Evolutionary conservation across 2,113 vertebrate genomes (phyloP).

Genomic region (Desmodus rotundus): DNA sequence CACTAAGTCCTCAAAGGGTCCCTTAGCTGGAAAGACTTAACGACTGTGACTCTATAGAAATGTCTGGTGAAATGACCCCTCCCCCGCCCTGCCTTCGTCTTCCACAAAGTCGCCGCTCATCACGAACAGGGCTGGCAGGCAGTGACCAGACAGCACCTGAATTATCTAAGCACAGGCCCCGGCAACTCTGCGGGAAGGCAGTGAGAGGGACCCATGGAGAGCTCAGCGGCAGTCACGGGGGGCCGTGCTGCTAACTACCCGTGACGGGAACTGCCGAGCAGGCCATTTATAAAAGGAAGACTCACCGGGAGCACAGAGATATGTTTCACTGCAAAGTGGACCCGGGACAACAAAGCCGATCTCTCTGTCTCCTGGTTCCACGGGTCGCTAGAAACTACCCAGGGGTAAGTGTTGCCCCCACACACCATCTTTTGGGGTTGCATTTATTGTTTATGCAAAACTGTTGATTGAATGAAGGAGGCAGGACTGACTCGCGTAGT

Average conservation of each 20-base stretch:
- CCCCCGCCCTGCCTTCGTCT: not conserved
- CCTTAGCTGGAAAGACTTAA: not conserved
- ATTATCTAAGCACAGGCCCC: not conserved
- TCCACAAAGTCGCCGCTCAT: not conserved
- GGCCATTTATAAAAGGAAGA: not conserved
- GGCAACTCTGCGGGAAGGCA: too few species aligned
- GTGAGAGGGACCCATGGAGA: too few species aligned
- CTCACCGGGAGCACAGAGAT: not conserved
- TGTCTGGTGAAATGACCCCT: too few species aligned
- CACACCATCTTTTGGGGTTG: too few species aligned
- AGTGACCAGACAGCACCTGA: not conserved
- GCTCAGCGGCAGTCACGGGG: not conserved
- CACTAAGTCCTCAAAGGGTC: not conserved
- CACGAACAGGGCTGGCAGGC: not conserved
- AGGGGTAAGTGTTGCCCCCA: not conserved
- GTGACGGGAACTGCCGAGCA: not conserved
- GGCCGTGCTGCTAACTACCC: fast-evolving
- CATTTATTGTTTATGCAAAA: not conserved
- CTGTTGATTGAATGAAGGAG: not conserved
- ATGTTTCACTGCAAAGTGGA: not conserved
- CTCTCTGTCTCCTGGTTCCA: not conserved
- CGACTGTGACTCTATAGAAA: fast-evolving
- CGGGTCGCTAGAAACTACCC: not conserved
- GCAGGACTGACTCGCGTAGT: not conserved
- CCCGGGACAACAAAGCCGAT: not conserved